Base-by-base conservation (phyloP, 2,888 invertebrate species). In the Noctua janthe region DNA sequence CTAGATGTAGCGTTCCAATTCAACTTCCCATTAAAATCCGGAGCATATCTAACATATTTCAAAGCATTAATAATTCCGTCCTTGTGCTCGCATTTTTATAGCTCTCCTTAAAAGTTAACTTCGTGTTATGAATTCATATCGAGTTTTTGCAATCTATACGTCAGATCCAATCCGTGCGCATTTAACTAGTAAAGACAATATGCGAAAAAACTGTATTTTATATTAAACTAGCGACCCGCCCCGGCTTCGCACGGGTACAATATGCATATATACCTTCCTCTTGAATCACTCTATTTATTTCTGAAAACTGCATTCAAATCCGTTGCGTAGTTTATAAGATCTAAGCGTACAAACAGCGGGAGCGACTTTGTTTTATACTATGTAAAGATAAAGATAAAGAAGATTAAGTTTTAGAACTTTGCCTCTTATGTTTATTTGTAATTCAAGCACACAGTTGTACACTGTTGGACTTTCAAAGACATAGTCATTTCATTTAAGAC, bases 91-190 rank as follows among this genome's bases (percentile, higher is more conserved):
- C 81, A 80, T 81, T 86, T 76, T 81, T 82, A 88, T 85, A 71
- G 81, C 67, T 76, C 77, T 76, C 88, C 88, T 76, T 87, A 66
- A 80, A 66, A 83, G 82, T 74, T 10, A 39, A 51, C 71, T 74
- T 70, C 88, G 82, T 86, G 90, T 72, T 80, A 78, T 82, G 86
- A 86, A 87, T 86, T 76, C 47, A 71, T 82, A 86, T 83, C 51
- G 69, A 78, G 43, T 78, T 86, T 81, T 82, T 80, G 74, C 72
- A 72, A 67, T 74, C 29, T 43, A 66, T 29, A 70, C 54, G n/a
- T 59, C 59, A 62, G 13, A 66, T 23, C 13, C 15, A 35, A 11
- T n/a, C 5, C 20, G 7, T 20, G 17, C 15, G 1, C 13, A 47
- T 79, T 20, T 56, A 66, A 2, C 47, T 29, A 20, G 13, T 67